Evolutionary conservation across 2,113 vertebrate species (phyloP).

Genomic region (Panurus biarmicus): DNA sequence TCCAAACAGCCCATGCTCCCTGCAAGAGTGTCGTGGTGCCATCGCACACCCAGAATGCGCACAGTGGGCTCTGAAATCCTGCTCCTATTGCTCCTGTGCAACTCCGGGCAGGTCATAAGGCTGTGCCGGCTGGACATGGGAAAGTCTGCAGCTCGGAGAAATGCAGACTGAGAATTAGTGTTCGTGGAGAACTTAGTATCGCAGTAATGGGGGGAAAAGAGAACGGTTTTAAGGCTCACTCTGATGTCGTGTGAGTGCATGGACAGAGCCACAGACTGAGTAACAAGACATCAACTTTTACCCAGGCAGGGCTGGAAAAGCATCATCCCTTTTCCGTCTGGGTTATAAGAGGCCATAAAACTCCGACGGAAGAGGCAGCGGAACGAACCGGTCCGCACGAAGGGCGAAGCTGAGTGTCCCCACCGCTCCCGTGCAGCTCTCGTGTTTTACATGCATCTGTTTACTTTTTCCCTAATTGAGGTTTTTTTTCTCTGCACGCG

Average conservation of each 20-base stretch:
- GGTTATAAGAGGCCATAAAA: not conserved
- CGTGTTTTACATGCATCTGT: too few relatives aligned
- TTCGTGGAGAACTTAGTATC: not conserved
- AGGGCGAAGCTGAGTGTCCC: not conserved
- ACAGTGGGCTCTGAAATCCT: not conserved
- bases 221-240: not conserved
- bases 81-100: accelerated
- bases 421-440: not conserved
- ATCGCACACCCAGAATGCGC: accelerated
- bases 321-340: not conserved
- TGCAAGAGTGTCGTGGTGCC: accelerated
- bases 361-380: not conserved
- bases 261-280: not conserved
- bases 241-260: accelerated
- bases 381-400: not conserved
- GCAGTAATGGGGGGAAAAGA: accelerated
- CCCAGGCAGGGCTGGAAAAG: not conserved
- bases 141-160: not conserved
- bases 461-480: not conserved
- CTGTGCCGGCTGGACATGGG: accelerated
- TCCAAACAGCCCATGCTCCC: not conserved
- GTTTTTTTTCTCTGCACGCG: not conserved
- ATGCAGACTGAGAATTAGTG: accelerated
- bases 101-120: accelerated
- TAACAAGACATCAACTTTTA: not conserved